Base-by-base conservation (phyloP, 2,113 vertebrate genomes). In the Hippocampus comes region DNA sequence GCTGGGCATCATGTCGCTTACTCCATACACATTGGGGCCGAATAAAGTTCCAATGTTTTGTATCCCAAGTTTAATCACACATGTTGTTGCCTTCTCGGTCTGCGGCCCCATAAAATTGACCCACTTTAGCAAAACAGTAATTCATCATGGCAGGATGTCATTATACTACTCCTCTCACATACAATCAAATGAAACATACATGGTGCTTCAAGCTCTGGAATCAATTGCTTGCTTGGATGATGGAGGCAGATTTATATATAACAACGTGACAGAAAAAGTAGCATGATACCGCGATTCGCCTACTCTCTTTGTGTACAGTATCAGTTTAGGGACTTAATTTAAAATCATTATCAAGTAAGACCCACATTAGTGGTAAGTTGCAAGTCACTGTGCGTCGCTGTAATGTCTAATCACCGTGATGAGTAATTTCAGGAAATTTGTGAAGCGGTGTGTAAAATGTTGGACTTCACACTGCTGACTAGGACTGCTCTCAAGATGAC, bases 81-180 rank as follows among this genome's bases (percentile, higher is more conserved):
- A 68, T 82, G 55, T 34, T 59, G 61, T 85, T 86, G 76, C 75
- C 1, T 15, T 30, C 53, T 25, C 15, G 23, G 23, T 63, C 38
- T 64, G 23, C 1, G 21, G 72, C 21, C 57, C 43, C 21, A 49
- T 34, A 64, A 74, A 68, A 71, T 30, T n/a, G 38, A 51, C 74
- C 68, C 30, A 73, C 48, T 68, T 65, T 65, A 72, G 21, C 49
- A 63, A 25, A 49, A 41, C 41, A 42, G 9, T 42, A 23, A 76
- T 25, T 76, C 20, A 72, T 63, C 25, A 63, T 77, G 69, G 34
- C 67, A 23, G 57, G 43, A 63, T 71, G 46, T 61, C 18, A 68
- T 55, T 63, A 42, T 56, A 63, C 14, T 38, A n/a, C 12, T 49
- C 2, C 67, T 56, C 25, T 68, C 60, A 21, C 2, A 49, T 64